Evolutionary conservation across 1,140 invertebrate genomes (phyloP), one percentile per base, ranked within the genome.

Genomic region (Hycleus phaleratus): DNA sequence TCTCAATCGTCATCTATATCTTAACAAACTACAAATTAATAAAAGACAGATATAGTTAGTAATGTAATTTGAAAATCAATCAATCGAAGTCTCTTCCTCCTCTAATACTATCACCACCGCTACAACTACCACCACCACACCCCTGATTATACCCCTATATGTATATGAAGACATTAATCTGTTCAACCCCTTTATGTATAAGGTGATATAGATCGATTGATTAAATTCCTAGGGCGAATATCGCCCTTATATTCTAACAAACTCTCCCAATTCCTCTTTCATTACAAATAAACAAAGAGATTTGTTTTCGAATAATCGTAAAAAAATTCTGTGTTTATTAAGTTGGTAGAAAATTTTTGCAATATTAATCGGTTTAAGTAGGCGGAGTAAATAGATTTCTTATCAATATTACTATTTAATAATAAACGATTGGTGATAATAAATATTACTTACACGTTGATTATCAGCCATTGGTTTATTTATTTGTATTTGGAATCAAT

Each of bases 111-210:
- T 32, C 32, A 32, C 32, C 7, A 32, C 32, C 7, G 7, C 32
- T 4, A 32, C 32, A 7, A 7, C 32, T 7, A 7, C 32, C 32
- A 7, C 32, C 7, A 7, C 32, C 32, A 32, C 32, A 4, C 32
- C 32, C 32, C 32, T 32, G 32, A 32, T 42, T 42, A 42, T n/a
- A 42, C 11, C 11, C 11, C 40, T 42, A 42, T 11, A 42, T 42
- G 40, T 42, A 48, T 60, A 60, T 60, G 58, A 60, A 60, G 58
- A 60, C 58, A 60, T 60, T 60, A 60, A 55, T 56, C 52, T 54
- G 52, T 56, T 60, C 58, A 60, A 60, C 58, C 58, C 58, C 58
- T 60, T 60, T 60, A 54, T 59, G 50, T 48, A 54, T 59, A 56
- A 60, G 52, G 58, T 60, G 58, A 47, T 49, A 48, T 48, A 60